A percentile compares a stretch with the other conserved stretches of the same genome.
Conservation (phyloP, 2,113 vertebrate species). For the Phaethon lepturus region DNA sequence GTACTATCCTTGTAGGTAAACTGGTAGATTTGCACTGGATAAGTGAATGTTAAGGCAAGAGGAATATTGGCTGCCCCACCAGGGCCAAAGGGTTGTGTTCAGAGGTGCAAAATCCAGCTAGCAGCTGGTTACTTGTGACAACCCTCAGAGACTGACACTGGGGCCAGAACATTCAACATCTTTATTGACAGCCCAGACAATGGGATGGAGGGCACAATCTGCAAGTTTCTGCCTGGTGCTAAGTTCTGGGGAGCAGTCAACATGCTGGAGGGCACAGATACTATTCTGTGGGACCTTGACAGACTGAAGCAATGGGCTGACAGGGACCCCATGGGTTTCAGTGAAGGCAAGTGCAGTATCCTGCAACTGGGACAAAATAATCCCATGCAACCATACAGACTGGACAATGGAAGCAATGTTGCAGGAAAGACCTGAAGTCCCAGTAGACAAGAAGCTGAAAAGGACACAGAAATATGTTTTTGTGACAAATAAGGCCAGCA, state of each 20-base stretch:
- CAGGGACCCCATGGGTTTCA: neutral
- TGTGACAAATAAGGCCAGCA: neutral
- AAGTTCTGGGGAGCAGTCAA: neutral
- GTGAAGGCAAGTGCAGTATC: neutral
- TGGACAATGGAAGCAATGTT: neutral
- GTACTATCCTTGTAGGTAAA: neutral
- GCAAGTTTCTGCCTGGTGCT: neutral
- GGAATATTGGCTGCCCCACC: neutral
- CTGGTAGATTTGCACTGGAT: neutral
- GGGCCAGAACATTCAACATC: neutral
- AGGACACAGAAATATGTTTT: neutral
- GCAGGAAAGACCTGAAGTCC: neutral
- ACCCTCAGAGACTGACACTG: neutral
- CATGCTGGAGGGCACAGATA: neutral
- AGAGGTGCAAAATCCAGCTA: neutral
- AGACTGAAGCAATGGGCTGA: neutral
- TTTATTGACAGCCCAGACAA: neutral
- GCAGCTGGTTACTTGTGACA: neutral
- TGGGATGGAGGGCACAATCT: rapidly evolving
- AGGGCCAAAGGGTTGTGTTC: neutral
- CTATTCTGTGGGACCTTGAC: neutral
- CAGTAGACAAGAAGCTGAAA: neutral
- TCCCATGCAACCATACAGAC: neutral
- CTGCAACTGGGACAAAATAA: neutral
- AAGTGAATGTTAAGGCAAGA: neutral